Percentiles rank a stretch among this genome's conserved stretches.
phyloP scores from a whole-genome alignment of 2,113 vertebrate genomes.

The Antechinus flavipes region DNA sequence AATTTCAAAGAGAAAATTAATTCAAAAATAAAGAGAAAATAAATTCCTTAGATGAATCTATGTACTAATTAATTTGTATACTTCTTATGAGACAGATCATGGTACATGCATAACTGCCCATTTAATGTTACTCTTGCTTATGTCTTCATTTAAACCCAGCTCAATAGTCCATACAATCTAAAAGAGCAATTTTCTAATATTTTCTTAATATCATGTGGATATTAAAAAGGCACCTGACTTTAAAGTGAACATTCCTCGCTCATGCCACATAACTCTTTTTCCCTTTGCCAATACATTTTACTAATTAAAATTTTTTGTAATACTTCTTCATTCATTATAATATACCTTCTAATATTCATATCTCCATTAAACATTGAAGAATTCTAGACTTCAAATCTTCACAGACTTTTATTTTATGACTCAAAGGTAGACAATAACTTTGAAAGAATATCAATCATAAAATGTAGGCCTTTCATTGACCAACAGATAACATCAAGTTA shows the following conservation, averaged over 20 bases:
- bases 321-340: not conserved
- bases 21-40: not conserved
- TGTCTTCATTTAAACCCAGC: not conserved
- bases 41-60: not conserved
- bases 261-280: not conserved
- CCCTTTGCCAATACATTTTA: not conserved
- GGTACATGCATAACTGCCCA: not conserved
- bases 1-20: not conserved
- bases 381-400: not conserved
- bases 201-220: not conserved
- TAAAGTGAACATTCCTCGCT: not conserved
- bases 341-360: not conserved
- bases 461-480: too few species aligned
- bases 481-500: too few species aligned
- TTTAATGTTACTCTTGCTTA: not conserved
- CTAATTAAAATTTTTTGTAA: not conserved
- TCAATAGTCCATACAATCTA: not conserved
- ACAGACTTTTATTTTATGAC: not conserved
- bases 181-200: not conserved
- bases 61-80: not conserved
- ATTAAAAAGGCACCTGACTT: not conserved
- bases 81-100: not conserved
- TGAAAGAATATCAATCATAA: not conserved
- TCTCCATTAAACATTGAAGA: not conserved
- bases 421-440: not conserved